These are phyloP conservation scores for Lithobates pipiens DNA, from an alignment of 2,797 vertebrate genomes.

Conservation along the genomic window DNA sequence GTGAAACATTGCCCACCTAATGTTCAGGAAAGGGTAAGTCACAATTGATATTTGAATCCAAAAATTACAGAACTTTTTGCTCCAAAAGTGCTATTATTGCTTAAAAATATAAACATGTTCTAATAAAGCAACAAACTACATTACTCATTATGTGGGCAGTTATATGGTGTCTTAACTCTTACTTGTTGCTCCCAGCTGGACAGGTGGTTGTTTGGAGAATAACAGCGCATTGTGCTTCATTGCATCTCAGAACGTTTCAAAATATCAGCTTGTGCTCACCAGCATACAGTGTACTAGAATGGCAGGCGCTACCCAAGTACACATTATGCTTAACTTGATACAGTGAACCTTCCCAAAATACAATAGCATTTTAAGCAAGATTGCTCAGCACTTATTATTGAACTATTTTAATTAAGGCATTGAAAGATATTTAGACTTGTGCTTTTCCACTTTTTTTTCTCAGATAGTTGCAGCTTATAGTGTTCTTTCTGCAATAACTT, in stretches of 20 bases:
- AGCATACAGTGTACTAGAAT: constrained; percentile 26
- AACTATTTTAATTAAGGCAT: background rate
- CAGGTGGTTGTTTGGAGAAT: constrained; percentile 20
- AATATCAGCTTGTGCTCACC: constrained; percentile 25
- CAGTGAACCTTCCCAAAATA: background rate
- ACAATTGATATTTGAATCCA: background rate
- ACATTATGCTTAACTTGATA: constrained; percentile 11
- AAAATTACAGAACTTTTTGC: background rate
- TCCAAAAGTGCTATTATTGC: background rate
- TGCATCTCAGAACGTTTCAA: constrained; percentile 15
- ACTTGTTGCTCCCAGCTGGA: background rate
- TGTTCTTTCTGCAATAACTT: background rate
- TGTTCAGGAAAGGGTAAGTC: background rate
- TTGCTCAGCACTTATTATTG: background rate
- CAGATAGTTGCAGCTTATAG: background rate
- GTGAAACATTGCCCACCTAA: background rate
- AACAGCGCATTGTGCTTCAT: constrained; percentile 24
- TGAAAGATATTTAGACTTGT: background rate
- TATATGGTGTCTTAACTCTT: constrained; percentile 7
- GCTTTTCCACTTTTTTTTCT: background rate
- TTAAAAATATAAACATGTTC: background rate
- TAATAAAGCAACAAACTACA: background rate
- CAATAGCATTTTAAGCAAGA: background rate
- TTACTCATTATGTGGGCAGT: background rate
- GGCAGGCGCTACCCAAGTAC: constrained; percentile 26